These are phyloP conservation scores for Chelmon rostratus DNA, from an alignment of 2,797 vertebrate species.

Conservation along the genomic window DNA sequence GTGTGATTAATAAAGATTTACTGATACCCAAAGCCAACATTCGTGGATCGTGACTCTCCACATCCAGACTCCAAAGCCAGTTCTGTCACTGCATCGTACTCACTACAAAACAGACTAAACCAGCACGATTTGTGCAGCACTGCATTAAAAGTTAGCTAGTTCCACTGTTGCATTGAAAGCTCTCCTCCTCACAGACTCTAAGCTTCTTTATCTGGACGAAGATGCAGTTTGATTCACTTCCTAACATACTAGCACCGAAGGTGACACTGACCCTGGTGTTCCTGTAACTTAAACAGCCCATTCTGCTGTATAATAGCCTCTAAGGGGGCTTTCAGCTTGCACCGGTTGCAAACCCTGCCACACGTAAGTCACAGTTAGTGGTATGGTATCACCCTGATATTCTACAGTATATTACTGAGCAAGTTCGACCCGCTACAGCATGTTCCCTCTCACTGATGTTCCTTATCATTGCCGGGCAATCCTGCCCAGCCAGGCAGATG, in stretches of 20 bases:
- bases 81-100: slow-evolving; percentile 28
- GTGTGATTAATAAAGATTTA: slow-evolving; percentile 49
- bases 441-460: slow-evolving; percentile 52
- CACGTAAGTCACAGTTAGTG: slow-evolving; percentile 57
- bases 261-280: slow-evolving; percentile 38
- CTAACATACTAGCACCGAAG: slow-evolving; percentile 40
- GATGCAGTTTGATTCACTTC: slow-evolving; percentile 42
- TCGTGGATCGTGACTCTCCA: slow-evolving; percentile 23
- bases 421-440: slow-evolving; percentile 45
- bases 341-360: slow-evolving; percentile 54
- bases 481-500: slow-evolving; percentile 69
- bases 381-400: slow-evolving; percentile 54
- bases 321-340: slow-evolving; percentile 54
- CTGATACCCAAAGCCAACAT: slow-evolving; percentile 47
- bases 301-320: slow-evolving; percentile 50
- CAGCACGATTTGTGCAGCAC: slow-evolving; percentile 14
- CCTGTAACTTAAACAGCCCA: slow-evolving; percentile 51
- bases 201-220: slow-evolving; percentile 33
- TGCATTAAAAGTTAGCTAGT: slow-evolving; percentile 25
- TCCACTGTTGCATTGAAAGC: slow-evolving; percentile 38
- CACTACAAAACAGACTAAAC: slow-evolving; percentile 40
- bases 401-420: slow-evolving; percentile 59
- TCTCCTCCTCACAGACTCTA: slow-evolving; percentile 28
- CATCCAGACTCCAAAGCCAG: slow-evolving; percentile 31
- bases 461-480: slow-evolving; percentile 55